Evolutionary conservation across 1,140 invertebrate species (phyloP), one percentile per base, ranked within the genome.

Genomic region (Parapsyche elsis): DNA sequence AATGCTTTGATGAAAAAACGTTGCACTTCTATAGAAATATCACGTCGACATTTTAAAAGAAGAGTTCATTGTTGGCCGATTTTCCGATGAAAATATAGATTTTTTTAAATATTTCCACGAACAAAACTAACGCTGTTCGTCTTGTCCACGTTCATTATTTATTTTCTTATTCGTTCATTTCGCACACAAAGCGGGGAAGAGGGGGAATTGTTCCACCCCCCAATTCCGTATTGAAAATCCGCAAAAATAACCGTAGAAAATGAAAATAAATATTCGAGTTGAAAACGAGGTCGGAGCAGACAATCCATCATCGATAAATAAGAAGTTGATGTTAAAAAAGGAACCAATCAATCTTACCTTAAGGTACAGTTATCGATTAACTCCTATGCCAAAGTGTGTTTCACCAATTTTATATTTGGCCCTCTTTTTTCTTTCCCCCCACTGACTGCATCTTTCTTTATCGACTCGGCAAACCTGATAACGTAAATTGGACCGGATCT

Each of bases 281-380:
- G 71, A 73, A 49, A 73, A n/a, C 38, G 71, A 46, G 71, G 71
- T 73, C 26, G 9, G 19, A 67, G 38, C 38, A 38, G 71, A 73
- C 45, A 73, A 73, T 73, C 71, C 71, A 73, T 73, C 71, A 73
- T 73, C 71, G 26, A 73, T 46, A 73, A 73, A 73, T 73, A 46
- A 73, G 71, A 73, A 73, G 30, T 73, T 38, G 24, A 46, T 46
- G 71, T 73, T 16, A 49, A 46, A 73, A 73, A 46, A 73, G 38
- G 44, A 49, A 49, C 71, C 71, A 73, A 73, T 73, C 71, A 73
- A 73, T 73, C 71, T 73, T 73, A 46, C 71, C 61, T 67, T 67
- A 23, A 19, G 21, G 61, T 26, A 23, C 10, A 1, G 61, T 12
- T 16, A 23, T 23, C 61, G 61, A 67, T 67, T 67, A 67, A 26